These are phyloP conservation scores for Paralvinella palmiformis DNA, from an alignment of 1,140 invertebrate genomes.

Conservation along the genomic window DNA sequence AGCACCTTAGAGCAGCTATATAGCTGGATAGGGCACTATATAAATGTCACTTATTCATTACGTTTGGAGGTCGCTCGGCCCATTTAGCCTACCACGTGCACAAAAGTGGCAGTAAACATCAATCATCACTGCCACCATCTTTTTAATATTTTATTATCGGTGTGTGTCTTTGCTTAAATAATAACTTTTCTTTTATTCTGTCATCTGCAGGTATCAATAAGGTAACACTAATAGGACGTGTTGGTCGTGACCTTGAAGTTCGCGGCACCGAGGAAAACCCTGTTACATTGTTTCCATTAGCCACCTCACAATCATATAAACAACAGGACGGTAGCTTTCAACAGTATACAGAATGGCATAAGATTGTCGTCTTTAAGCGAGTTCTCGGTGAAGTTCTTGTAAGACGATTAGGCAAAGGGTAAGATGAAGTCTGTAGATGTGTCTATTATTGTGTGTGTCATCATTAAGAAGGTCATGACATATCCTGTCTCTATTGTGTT, in stretches of 20 bases:
- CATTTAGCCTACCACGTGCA: too few species aligned
- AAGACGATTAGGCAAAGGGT: neutral
- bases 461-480: neutral
- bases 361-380: neutral
- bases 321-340: constrained; percentile 23
- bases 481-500: too few species aligned
- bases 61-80: too few species aligned
- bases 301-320: constrained; percentile 56
- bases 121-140: too few species aligned
- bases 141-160: too few species aligned
- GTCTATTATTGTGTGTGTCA: neutral
- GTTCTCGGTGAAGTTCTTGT: neutral
- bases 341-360: neutral
- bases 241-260: constrained; percentile 77
- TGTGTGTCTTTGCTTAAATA: neutral
- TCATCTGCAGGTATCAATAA: constrained; percentile 72
- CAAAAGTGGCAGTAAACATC: too few species aligned
- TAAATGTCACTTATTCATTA: too few species aligned
- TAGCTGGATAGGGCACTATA: too few species aligned
- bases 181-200: neutral
- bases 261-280: constrained; percentile 75
- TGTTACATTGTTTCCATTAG: constrained; percentile 81
- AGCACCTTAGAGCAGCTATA: too few species aligned
- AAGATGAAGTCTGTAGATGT: neutral
- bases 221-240: constrained; percentile 77